Percentiles rank a stretch among this genome's conserved stretches.
Conservation (phyloP, 2,113 vertebrate species). For the Phalacrocorax carbo region DNA sequence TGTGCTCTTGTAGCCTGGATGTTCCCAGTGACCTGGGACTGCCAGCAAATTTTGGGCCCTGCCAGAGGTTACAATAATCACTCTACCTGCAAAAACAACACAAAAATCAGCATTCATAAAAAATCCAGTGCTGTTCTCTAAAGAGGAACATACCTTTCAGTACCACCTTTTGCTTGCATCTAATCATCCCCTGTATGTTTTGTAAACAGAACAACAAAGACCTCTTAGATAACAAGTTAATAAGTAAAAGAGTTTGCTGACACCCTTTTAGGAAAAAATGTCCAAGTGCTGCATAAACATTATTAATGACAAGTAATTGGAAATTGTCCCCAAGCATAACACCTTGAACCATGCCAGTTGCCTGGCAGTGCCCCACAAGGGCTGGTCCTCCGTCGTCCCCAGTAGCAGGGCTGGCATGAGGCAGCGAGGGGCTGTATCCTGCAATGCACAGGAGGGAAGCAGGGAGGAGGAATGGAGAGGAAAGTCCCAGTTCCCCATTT, state of each 20-base stretch:
- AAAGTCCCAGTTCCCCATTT: neutral
- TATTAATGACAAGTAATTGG: neutral
- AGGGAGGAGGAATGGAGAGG: neutral
- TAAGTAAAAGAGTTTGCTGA: neutral
- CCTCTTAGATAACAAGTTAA: neutral
- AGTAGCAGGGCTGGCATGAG: neutral
- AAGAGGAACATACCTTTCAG: neutral
- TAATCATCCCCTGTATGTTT: neutral
- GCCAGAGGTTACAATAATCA: neutral
- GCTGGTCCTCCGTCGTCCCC: rapidly evolving
- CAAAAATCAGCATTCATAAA: neutral
- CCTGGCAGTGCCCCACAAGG: neutral
- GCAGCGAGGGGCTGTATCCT: neutral
- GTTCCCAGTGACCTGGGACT: neutral
- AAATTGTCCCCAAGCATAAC: rapidly evolving
- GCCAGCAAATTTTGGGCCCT: neutral
- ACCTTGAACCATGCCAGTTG: neutral
- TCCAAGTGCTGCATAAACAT: neutral
- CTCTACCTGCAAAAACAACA: neutral
- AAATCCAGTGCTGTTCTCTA: neutral
- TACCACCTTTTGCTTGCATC: neutral
- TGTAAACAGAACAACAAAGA: neutral
- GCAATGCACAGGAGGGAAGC: rapidly evolving
- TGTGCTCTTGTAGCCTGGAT: neutral
- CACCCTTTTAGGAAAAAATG: neutral